Conservation (phyloP, 2,888 invertebrate genomes). For the Zeuzera pyrina region DNA sequence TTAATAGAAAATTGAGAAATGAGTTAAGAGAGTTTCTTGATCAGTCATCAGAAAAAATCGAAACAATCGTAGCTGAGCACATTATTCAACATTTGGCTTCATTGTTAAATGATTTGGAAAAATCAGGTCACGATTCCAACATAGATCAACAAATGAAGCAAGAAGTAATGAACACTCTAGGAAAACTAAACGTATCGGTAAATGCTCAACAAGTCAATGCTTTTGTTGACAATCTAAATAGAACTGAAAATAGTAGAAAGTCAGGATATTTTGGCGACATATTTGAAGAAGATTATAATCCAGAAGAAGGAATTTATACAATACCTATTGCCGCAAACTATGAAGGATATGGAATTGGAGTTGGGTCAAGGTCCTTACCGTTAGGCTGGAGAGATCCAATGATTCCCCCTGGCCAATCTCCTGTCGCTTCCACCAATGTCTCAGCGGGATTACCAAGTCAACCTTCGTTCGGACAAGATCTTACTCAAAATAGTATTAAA, state of each 20-base stretch:
- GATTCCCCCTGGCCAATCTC: no score
- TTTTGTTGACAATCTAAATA: constrained; percentile 29
- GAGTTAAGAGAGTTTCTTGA: constrained; percentile 28
- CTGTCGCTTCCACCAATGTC: no score
- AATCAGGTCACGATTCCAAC: constrained; percentile 22
- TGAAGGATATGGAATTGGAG: no score
- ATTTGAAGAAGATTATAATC: no score
- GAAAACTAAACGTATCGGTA: constrained; percentile 24
- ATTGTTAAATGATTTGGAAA: constrained; percentile 33
- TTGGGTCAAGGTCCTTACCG: no score
- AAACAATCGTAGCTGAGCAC: constrained; percentile 16
- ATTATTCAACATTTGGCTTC: constrained; percentile 28
- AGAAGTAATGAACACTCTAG: constrained; percentile 27
- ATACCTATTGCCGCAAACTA: no score
- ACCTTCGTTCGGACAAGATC: no score
- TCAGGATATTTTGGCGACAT: no score
- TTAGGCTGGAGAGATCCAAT: no score
- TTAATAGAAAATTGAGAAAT: constrained; percentile 24
- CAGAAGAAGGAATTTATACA: no score
- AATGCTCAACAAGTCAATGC: constrained; percentile 19
- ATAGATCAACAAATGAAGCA: constrained; percentile 32
- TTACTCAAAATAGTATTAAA: no score
- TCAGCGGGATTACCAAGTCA: no score
- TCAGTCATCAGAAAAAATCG: constrained; percentile 17
- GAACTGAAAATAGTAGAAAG: constrained; percentile 24